A percentile compares a stretch with the other conserved stretches of the same genome.
phyloP scores from a whole-genome alignment of 2,113 vertebrate genomes.

The Platycercus adscitus region DNA sequence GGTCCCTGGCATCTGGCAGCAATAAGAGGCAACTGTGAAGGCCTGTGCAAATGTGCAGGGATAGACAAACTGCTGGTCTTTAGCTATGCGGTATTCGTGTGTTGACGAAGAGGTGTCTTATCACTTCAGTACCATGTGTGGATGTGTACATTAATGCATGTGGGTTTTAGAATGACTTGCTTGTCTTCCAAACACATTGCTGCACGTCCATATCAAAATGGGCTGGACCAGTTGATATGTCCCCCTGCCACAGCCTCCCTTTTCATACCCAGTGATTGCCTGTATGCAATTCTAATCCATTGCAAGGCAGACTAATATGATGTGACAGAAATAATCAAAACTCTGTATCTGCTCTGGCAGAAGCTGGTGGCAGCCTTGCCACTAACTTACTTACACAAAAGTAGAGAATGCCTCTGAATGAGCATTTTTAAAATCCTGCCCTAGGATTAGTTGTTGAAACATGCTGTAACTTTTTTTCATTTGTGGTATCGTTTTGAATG shows the following conservation, averaged over 20 bases:
- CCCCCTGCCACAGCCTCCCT: not conserved
- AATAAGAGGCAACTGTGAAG: not conserved
- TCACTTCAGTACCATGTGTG: accelerated
- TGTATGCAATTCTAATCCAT: not conserved
- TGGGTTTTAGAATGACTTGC: not conserved
- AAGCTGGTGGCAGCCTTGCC: not conserved
- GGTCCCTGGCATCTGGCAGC: not conserved
- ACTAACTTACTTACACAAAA: not conserved
- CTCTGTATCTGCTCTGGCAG: not conserved
- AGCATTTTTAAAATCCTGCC: not conserved
- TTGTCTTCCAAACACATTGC: not conserved
- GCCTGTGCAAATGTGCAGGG: not conserved
- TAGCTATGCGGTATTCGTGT: accelerated
- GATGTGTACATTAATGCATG: too few species aligned
- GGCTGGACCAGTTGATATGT: not conserved
- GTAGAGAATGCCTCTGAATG: not conserved
- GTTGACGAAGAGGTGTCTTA: not conserved
- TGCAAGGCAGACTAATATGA: not conserved
- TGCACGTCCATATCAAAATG: not conserved
- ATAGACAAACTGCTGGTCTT: not conserved
- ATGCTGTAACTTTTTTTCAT: not conserved
- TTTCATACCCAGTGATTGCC: not conserved
- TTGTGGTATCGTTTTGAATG: not conserved
- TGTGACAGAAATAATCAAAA: not conserved
- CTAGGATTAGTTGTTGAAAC: not conserved